These are phyloP conservation scores for Machimus rusticus DNA, from an alignment of 2,888 invertebrate species.

Conservation along the genomic window DNA sequence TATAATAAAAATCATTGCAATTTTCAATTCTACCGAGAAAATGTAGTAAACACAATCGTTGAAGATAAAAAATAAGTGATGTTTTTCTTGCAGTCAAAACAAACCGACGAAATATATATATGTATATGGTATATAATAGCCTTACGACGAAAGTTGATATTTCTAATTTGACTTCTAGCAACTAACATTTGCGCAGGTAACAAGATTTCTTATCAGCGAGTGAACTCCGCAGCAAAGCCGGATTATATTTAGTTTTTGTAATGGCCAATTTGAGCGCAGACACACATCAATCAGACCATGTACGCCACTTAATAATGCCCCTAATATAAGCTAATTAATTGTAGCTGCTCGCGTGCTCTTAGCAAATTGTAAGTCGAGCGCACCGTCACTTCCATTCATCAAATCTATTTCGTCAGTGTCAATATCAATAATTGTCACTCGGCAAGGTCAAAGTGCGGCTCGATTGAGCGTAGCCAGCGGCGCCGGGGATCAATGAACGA, in stretches of 20 bases:
- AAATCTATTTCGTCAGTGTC: conserved; percentile 28
- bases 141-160: not conserved
- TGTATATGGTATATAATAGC: too few species aligned
- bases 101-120: not conserved
- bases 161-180: not conserved
- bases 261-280: conserved; percentile 30
- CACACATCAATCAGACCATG: conserved; percentile 23
- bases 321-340: conserved; percentile 39
- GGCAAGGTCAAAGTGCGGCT: not conserved
- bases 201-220: not conserved
- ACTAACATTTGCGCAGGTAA: not conserved
- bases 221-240: not conserved
- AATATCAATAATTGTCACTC: conserved; percentile 11
- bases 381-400: conserved; percentile 24
- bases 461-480: not conserved
- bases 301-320: conserved; percentile 33
- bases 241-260: conserved; percentile 21
- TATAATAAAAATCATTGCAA: too few species aligned
- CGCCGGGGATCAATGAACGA: not conserved
- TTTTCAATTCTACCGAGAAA: too few species aligned
- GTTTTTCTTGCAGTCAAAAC: not conserved
- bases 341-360: conserved; percentile 33
- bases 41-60: not conserved
- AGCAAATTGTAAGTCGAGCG: conserved; percentile 11
- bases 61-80: not conserved